A percentile compares a stretch with the other conserved stretches of the same genome.
These are phyloP conservation scores for Strix occidentalis DNA, from an alignment of 2,797 vertebrate species.

Conservation along the genomic window DNA sequence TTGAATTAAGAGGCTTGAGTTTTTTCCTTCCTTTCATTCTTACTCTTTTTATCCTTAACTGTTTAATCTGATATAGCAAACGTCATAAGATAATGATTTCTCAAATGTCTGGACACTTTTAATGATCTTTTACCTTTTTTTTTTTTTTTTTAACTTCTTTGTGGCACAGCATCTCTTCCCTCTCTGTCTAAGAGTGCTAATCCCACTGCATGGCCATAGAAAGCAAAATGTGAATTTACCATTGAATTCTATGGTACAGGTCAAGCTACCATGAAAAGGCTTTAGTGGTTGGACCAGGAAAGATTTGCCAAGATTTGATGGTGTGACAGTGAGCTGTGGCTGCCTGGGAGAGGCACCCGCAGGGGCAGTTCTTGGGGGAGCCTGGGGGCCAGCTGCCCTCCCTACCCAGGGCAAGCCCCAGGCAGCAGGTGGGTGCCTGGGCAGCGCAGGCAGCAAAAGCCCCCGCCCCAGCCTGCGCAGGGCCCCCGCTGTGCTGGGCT, in stretches of 20 bases:
- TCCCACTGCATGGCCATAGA: neutral
- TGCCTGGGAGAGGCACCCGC: neutral
- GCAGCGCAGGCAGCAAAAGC: rapidly evolving
- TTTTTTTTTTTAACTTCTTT: neutral
- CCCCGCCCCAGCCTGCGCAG: neutral
- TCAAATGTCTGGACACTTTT: neutral
- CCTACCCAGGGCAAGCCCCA: rapidly evolving
- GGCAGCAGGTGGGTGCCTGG: rapidly evolving
- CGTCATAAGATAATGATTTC: neutral
- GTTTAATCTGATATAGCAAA: neutral
- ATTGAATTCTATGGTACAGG: neutral
- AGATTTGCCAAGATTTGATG: neutral
- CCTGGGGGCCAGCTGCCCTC: neutral
- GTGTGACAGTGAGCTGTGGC: neutral
- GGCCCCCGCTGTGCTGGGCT: rapidly evolving
- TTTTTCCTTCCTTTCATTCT: neutral
- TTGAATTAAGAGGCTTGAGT: neutral
- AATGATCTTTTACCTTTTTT: neutral
- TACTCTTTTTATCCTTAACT: neutral
- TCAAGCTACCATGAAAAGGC: neutral
- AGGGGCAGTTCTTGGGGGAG: neutral
- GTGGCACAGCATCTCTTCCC: neutral
- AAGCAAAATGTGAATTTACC: neutral
- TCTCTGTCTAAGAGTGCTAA: neutral
- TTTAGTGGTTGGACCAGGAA: neutral